A percentile compares a stretch with the other conserved stretches of the same genome.
Evolutionary conservation across 2,113 vertebrate genomes (phyloP).

Genomic region (Dunckerocampus dactyliophorus): DNA sequence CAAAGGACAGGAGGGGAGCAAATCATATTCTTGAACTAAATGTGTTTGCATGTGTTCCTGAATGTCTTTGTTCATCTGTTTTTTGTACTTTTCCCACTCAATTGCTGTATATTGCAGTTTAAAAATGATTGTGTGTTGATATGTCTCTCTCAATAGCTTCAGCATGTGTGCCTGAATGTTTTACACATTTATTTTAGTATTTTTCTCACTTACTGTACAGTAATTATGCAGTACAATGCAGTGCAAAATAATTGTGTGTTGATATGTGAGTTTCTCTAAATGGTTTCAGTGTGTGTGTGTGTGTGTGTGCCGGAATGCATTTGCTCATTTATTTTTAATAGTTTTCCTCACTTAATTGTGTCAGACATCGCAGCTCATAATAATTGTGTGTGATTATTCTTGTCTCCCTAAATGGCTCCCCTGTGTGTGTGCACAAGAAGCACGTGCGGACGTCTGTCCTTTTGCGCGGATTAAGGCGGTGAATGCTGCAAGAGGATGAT

Average conservation of each 20-base stretch:
- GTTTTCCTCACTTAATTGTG: constrained; percentile 1
- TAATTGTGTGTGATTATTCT: neutral
- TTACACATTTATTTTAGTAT: too few relatives aligned
- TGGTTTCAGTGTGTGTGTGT: neutral
- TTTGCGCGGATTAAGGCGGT: constrained; percentile 61
- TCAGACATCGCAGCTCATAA: neutral
- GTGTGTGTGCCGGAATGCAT: neutral
- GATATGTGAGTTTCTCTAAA: neutral
- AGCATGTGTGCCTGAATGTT: neutral
- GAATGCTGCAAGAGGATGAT: constrained; percentile 67
- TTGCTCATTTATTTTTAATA: neutral
- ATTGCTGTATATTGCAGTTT: too few relatives aligned
- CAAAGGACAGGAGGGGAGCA: constrained; percentile 37
- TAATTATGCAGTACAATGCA: too few relatives aligned
- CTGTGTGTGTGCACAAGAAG: neutral
- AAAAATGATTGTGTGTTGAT: neutral
- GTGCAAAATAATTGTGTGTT: neutral
- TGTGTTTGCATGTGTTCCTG: constrained; percentile 10
- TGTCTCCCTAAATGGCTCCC: neutral
- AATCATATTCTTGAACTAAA: constrained; percentile 55
- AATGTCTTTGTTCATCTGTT: constrained; percentile 37
- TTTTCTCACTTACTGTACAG: neutral
- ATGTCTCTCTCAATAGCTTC: constrained; percentile 12
- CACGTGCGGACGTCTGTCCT: constrained; percentile 40
- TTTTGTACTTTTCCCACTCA: constrained; percentile 24